Evolutionary conservation across 1,140 invertebrate species (phyloP).

Genomic region (Caerostris extrusa): DNA sequence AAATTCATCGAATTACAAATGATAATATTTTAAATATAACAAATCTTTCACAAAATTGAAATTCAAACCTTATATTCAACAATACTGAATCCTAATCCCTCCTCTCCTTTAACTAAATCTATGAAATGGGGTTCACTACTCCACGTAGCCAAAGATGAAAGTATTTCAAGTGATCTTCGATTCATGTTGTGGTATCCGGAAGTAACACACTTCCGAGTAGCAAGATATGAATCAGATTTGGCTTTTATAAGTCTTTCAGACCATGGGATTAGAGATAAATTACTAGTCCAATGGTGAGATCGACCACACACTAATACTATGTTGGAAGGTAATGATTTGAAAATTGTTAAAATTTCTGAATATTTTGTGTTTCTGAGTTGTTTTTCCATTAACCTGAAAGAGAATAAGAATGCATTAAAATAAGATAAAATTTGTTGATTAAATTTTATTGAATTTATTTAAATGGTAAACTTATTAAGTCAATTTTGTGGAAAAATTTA

Average conservation of each 20-base stretch:
- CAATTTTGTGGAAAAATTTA: neutral
- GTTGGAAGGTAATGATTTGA: conserved; percentile 96
- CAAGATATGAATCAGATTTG: conserved; percentile 96
- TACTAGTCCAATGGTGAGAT: conserved; percentile 82
- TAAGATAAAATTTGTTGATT: no score
- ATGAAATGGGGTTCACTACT: conserved; percentile 97
- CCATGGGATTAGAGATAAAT: conserved; percentile 72
- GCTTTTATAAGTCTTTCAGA: conserved; percentile 96
- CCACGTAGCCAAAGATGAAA: conserved; percentile 99
- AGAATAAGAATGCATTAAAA: neutral
- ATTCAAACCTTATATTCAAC: conserved; percentile 95
- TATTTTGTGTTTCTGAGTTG: conserved; percentile 97
- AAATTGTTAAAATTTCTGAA: conserved; percentile 95
- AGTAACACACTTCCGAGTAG: conserved; percentile 96
- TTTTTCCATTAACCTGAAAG: conserved; percentile 94
- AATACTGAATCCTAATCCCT: conserved; percentile 98
- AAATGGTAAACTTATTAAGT: no score
- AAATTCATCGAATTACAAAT: neutral
- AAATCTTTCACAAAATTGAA: neutral
- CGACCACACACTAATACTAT: conserved; percentile 96
- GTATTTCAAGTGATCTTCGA: conserved; percentile 93
- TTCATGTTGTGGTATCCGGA: conserved; percentile 10
- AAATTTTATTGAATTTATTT: no score
- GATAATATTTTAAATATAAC: neutral
- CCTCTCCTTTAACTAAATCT: conserved; percentile 96